phyloP scores from a whole-genome alignment of 2,888 invertebrate species.

The Ctenicera cuprea region DNA sequence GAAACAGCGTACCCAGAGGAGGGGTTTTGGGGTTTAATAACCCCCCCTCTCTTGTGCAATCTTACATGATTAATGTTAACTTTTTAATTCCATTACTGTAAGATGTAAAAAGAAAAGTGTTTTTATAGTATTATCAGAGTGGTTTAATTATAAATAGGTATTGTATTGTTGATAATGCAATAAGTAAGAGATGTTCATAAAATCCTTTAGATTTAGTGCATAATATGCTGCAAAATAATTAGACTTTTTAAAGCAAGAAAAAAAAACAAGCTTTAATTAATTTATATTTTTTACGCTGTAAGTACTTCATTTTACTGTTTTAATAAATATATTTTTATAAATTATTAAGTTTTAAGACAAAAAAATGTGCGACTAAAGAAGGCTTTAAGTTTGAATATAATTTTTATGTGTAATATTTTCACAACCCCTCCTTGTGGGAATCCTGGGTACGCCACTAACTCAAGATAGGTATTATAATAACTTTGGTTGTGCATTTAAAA shows the following conservation, averaged over 20 bases:
- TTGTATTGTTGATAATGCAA: not conserved
- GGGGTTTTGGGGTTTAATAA: not conserved
- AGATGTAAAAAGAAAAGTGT: not conserved
- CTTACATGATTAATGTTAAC: conserved; percentile 7
- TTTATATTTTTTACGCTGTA: not conserved
- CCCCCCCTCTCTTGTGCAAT: not conserved
- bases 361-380: no score
- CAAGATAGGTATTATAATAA: not conserved
- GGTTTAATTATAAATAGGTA: not conserved
- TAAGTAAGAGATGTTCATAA: not conserved
- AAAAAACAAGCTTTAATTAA: not conserved
- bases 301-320: not conserved
- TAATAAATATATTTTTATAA: no score
- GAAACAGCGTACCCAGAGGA: not conserved
- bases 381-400: no score
- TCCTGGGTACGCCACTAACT: not conserved
- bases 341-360: no score
- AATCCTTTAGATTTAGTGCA: not conserved
- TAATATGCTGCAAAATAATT: not conserved
- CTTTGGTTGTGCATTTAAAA: conserved; percentile 15
- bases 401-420: no score
- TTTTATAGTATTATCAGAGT: conserved; percentile 1
- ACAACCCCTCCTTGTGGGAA: no score
- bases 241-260: not conserved
- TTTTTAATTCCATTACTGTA: conserved; percentile 4